Evolutionary conservation across 2,113 vertebrate species (phyloP), one percentile per base, ranked within the genome.

Genomic region (Ailuropoda melanoleuca): DNA sequence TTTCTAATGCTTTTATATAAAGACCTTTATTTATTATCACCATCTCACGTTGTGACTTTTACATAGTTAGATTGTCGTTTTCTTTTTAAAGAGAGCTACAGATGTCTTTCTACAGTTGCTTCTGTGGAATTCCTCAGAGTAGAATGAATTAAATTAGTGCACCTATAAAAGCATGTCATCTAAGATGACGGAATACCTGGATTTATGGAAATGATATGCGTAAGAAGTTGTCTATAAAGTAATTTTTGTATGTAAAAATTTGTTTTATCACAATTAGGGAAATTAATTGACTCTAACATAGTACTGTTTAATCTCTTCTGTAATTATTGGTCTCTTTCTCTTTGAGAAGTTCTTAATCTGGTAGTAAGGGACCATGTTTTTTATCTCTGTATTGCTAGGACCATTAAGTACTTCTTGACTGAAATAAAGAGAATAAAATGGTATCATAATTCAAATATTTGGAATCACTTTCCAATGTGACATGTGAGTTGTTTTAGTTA

Each of bases 401-500:
- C 19, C 58, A 43, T 68, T 80, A 72, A 87, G 31, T 84, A 29
- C n/a, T 74, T 82, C 13, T 82, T 82, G 87, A 91, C 75, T 95
- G 86, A 43, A 75, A 81, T 90, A 87, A 90, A 86, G 21, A 72
- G 19, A 86, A 81, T 31, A 90, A 60, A 68, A 39, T 39, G 24
- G 13, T 87, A 39, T 87, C 62, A 37, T 90, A 95, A 86, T 87
- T 93, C 39, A 93, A 0, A 93, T 93, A 90, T 75, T 95, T 90
- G 66, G 66, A 95, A 53, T 97, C 74, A 95, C 34, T 90, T 95
- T 93, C 64, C n/a, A 82, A 37, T 75, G 81, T 97, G 96, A 75
- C 29, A 24, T 60, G 56, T 68, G 64, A 90, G 53, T 90, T 95
- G 62, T 58, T 89, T 75, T 53, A 90, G 43, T 84, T 83, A 82